These are phyloP conservation scores for Rhabditoides inermis DNA, from an alignment of 2,888 invertebrate genomes.

Conservation along the genomic window DNA sequence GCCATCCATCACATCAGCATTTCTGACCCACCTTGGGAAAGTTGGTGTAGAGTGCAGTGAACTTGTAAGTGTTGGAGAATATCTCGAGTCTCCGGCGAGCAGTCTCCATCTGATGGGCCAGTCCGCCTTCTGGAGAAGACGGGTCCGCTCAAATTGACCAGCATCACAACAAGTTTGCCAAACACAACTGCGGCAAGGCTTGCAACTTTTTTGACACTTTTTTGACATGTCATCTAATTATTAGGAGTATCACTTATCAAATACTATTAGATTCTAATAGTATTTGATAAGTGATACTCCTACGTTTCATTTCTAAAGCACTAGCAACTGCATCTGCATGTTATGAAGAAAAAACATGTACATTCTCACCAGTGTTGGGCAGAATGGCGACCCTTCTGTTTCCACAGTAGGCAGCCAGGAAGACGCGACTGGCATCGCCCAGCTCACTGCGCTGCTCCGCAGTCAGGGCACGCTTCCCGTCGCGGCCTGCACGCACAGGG, in stretches of 20 bases:
- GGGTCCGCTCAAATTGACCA: background rate
- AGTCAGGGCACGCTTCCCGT: slow-evolving; percentile 6
- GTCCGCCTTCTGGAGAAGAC: background rate
- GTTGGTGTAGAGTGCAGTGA: slow-evolving; percentile 39
- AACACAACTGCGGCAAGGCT: too few species aligned
- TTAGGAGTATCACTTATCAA: too few species aligned
- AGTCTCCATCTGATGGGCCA: background rate
- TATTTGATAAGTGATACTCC: too few species aligned
- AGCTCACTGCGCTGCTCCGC: slow-evolving; percentile 3
- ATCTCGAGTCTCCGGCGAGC: slow-evolving; percentile 8
- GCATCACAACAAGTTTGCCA: background rate
- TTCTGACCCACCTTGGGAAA: slow-evolving; percentile 27
- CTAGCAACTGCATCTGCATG: too few species aligned
- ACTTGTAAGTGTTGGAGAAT: slow-evolving; percentile 26
- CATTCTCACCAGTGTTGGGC: too few species aligned
- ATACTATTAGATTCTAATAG: too few species aligned
- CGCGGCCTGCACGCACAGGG: slow-evolving; percentile 12
- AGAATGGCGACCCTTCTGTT: background rate
- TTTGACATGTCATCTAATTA: too few species aligned
- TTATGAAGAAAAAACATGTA: too few species aligned
- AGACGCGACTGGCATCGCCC: background rate
- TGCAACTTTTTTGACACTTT: too few species aligned
- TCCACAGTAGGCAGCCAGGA: background rate
- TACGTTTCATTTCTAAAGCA: too few species aligned
- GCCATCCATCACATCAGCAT: background rate